phyloP scores from a whole-genome alignment of 2,888 invertebrate genomes.

The Malachius bipustulatus region DNA sequence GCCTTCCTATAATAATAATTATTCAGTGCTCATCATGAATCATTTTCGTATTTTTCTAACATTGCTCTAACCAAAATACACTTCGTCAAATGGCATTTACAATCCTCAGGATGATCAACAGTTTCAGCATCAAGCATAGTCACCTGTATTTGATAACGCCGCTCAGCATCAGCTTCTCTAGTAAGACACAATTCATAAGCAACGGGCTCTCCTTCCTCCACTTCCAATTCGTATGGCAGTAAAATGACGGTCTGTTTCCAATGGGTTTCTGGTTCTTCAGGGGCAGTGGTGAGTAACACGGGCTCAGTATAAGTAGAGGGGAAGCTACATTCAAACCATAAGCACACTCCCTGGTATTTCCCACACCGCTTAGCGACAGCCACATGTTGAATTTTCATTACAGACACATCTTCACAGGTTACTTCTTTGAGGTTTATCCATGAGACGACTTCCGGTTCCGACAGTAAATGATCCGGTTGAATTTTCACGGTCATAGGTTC shows the following conservation, averaged over 20 bases:
- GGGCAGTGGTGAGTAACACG: conserved; percentile 45
- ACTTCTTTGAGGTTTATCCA: conserved; percentile 59
- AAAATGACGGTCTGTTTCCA: conserved; percentile 69
- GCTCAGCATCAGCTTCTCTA: conserved; percentile 38
- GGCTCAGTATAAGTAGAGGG: conserved; percentile 39
- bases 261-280: conserved; percentile 46
- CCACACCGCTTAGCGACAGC: conserved; percentile 47
- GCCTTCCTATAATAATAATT: no score
- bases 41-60: conserved; percentile 43
- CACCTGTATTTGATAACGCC: conserved; percentile 59
- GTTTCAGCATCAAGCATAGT: conserved; percentile 55
- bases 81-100: conserved; percentile 63
- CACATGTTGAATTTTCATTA: conserved; percentile 49
- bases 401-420: conserved; percentile 45
- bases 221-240: conserved; percentile 50
- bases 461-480: conserved; percentile 46
- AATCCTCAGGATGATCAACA: conserved; percentile 66
- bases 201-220: conserved; percentile 51
- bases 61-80: conserved; percentile 60
- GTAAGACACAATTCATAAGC: conserved; percentile 55
- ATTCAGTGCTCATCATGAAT: no score
- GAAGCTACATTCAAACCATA: conserved; percentile 74
- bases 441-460: conserved; percentile 50
- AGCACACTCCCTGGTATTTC: conserved; percentile 57
- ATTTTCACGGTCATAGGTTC: conserved; percentile 56